Percentiles rank a stretch among this genome's conserved stretches.
Evolutionary conservation across 2,113 vertebrate species (phyloP).

Genomic region (Spea multiplicata): DNA sequence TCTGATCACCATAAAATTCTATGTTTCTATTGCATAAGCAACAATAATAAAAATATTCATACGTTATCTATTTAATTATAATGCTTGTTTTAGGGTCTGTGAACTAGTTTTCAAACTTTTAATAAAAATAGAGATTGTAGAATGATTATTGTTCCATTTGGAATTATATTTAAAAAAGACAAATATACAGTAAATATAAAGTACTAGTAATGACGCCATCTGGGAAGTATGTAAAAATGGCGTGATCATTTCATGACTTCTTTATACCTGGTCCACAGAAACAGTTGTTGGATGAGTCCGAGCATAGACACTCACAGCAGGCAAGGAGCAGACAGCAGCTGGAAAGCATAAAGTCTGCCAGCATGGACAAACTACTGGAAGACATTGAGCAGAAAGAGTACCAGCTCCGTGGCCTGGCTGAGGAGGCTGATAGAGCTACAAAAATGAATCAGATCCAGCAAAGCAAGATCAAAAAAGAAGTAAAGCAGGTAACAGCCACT

Average conservation of each 20-base stretch:
- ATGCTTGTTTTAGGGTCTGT: too few relatives aligned
- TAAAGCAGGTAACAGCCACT: slow-evolving; percentile 57
- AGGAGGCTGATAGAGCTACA: slow-evolving; percentile 59
- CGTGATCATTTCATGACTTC: not conserved
- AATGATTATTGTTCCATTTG: too few relatives aligned
- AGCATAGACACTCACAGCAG: slow-evolving; percentile 57
- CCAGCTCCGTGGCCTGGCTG: slow-evolving; percentile 53
- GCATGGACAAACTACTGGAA: slow-evolving; percentile 61
- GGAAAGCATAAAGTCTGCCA: slow-evolving; percentile 54
- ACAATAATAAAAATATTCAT: too few relatives aligned
- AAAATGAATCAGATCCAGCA: slow-evolving; percentile 56
- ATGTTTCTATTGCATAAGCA: too few relatives aligned
- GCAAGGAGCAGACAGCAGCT: slow-evolving; percentile 58
- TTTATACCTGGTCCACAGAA: slow-evolving; percentile 54
- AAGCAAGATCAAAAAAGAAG: slow-evolving; percentile 58
- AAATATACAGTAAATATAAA: too few relatives aligned
- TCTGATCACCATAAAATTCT: too few relatives aligned
- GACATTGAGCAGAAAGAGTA: slow-evolving; percentile 60
- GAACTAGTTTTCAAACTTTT: too few relatives aligned
- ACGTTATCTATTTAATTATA: too few relatives aligned
- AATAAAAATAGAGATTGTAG: too few relatives aligned
- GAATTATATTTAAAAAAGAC: too few relatives aligned
- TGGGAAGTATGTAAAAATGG: too few relatives aligned
- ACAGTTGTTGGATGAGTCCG: slow-evolving; percentile 58
- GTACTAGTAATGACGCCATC: too few relatives aligned